These are phyloP conservation scores for Barbus barbus DNA, from an alignment of 2,113 vertebrate genomes.

Conservation along the genomic window DNA sequence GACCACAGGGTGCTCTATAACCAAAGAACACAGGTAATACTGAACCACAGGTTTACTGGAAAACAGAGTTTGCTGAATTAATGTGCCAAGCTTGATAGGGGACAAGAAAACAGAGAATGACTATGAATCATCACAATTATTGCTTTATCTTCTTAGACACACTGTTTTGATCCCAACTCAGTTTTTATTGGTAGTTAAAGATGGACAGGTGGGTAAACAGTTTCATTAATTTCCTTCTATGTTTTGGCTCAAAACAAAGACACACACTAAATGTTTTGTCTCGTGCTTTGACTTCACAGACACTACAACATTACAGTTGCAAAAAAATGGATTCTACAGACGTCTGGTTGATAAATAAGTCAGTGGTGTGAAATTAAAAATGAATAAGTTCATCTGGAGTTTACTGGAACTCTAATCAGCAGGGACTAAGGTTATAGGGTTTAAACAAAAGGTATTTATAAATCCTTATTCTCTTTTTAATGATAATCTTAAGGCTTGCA, in stretches of 20 bases:
- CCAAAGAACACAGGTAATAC: conserved; percentile 33
- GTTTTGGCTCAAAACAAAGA: neutral
- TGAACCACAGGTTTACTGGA: neutral
- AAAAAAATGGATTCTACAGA: conserved; percentile 27
- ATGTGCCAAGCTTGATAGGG: neutral
- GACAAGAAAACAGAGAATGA: neutral
- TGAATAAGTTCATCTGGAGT: conserved; percentile 49
- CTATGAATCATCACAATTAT: conserved; percentile 9
- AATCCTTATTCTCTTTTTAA: neutral
- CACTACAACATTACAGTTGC: neutral
- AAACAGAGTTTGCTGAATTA: conserved; percentile 35
- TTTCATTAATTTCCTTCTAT: neutral
- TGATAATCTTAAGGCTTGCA: neutral
- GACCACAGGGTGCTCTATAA: conserved; percentile 15
- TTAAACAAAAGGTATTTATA: neutral
- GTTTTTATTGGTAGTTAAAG: conserved; percentile 25
- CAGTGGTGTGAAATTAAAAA: conserved; percentile 43
- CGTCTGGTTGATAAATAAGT: conserved; percentile 49
- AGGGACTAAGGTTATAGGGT: neutral
- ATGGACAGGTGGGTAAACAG: conserved; percentile 32
- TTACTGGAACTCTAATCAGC: conserved; percentile 27
- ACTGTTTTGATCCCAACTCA: neutral
- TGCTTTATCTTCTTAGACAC: neutral
- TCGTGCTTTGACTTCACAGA: conserved; percentile 17
- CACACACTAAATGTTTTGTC: neutral